Percentiles rank a stretch among this genome's conserved stretches.
These are phyloP conservation scores for Anoplius nigerrimus DNA, from an alignment of 2,888 invertebrate genomes.

Conservation along the genomic window DNA sequence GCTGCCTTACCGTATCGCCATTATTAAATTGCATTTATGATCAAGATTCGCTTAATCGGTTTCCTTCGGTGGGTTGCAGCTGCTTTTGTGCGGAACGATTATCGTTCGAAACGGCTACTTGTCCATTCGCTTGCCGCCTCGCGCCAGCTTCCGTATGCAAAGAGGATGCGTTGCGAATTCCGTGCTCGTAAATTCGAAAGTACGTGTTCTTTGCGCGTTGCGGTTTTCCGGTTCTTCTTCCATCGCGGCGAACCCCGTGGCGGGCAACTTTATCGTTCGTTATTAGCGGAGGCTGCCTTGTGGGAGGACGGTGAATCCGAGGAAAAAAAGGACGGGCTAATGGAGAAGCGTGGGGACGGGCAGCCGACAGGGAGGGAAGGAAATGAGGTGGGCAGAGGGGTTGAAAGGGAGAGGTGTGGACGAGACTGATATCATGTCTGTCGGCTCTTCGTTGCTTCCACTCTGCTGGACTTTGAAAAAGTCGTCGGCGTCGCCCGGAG, in stretches of 20 bases:
- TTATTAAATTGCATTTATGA: no score
- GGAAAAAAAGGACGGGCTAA: conserved; percentile 6
- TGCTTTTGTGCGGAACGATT: no score
- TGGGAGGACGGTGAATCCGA: conserved; percentile 27
- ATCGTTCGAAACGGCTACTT: no score
- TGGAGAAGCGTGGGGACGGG: not conserved
- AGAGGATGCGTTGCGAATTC: no score
- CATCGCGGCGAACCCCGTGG: conserved; percentile 42
- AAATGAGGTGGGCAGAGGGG: conserved; percentile 7
- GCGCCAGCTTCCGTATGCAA: no score
- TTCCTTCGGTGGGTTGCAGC: no score
- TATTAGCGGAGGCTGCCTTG: conserved; percentile 53
- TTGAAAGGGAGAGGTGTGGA: conserved; percentile 31
- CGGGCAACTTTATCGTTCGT: conserved; percentile 48
- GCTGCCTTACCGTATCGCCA: no score
- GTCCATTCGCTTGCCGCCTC: no score
- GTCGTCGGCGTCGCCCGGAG: conserved; percentile 27
- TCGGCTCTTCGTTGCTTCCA: conserved; percentile 52
- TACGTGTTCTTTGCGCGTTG: no score
- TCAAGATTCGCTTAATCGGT: no score
- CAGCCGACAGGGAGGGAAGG: conserved; percentile 1
- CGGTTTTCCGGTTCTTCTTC: conserved; percentile 19
- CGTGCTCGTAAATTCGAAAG: no score
- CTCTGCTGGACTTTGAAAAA: conserved; percentile 49
- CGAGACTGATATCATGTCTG: conserved; percentile 48